Evolutionary conservation across 2,113 vertebrate species (phyloP).

Genomic region (Candoia aspera): DNA sequence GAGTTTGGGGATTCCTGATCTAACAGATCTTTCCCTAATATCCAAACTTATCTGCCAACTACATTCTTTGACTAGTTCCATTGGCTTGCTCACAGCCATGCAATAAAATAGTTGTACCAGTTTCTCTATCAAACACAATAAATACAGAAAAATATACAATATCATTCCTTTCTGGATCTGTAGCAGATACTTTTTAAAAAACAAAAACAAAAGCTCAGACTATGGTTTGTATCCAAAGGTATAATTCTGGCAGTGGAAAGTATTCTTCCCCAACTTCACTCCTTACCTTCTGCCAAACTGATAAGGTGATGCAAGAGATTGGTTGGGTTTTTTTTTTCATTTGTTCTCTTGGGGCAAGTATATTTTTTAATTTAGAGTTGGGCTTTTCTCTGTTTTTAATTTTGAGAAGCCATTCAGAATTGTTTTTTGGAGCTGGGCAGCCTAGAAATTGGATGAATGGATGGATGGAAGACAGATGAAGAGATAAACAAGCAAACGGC

Average conservation of each 20-base stretch:
- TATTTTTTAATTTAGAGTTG: background rate
- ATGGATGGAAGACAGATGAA: background rate
- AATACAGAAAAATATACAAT: background rate
- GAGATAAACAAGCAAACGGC: background rate
- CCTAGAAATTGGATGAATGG: background rate
- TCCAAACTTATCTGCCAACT: background rate
- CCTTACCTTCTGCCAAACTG: background rate
- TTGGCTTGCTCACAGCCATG: background rate
- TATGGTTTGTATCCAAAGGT: background rate
- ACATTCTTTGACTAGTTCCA: background rate
- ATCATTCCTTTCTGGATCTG: background rate
- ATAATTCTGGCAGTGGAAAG: background rate
- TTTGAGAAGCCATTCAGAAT: background rate
- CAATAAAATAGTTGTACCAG: background rate
- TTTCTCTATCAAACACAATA: background rate
- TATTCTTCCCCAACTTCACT: background rate
- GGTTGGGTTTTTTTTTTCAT: background rate
- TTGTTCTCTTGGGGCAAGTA: background rate
- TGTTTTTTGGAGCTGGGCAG: background rate
- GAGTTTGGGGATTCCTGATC: background rate
- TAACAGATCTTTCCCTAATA: background rate
- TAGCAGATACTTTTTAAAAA: background rate
- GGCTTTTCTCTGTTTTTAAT: background rate
- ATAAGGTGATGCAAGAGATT: background rate
- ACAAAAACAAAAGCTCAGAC: background rate